A percentile compares a stretch with the other conserved stretches of the same genome.
phyloP scores from a whole-genome alignment of 2,797 vertebrate genomes.

The Triplophysa yarkandensis region DNA sequence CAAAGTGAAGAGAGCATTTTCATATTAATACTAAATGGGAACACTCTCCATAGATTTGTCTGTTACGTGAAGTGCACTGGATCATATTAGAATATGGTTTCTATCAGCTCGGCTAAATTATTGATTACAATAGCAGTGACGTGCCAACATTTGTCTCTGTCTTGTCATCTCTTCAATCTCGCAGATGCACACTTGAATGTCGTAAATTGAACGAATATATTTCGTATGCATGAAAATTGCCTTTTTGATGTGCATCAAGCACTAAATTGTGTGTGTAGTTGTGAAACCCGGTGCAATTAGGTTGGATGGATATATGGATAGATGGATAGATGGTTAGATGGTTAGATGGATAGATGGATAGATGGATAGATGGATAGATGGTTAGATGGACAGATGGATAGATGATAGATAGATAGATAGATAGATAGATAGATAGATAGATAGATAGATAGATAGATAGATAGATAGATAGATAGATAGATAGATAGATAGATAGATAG shows the following conservation, averaged over 20 bases:
- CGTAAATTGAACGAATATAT: constrained; percentile 16
- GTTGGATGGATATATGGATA: too few relatives aligned
- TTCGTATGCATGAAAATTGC: constrained; percentile 16
- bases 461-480: not conserved
- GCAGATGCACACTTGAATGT: constrained; percentile 10
- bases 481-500: not conserved
- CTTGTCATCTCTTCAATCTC: constrained; percentile 47
- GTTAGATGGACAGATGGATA: not conserved
- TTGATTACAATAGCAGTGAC: constrained; percentile 57
- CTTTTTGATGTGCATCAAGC: not conserved
- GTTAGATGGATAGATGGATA: not conserved
- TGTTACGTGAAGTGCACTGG: constrained; percentile 55
- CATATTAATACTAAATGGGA: constrained; percentile 60
- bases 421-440: not conserved
- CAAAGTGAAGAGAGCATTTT: constrained; percentile 61
- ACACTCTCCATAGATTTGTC: constrained; percentile 55
- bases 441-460: not conserved
- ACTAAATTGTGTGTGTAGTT: constrained; percentile 9
- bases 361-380: not conserved
- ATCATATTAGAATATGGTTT: constrained; percentile 60
- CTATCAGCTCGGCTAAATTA: constrained; percentile 61
- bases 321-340: not conserved
- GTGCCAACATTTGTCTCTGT: constrained; percentile 57
- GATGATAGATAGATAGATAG: not conserved
- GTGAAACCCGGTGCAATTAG: constrained; percentile 11